A percentile compares a stretch with the other conserved stretches of the same genome.
Conservation (phyloP, 2,113 vertebrate species). For the Myotis brandtii region DNA sequence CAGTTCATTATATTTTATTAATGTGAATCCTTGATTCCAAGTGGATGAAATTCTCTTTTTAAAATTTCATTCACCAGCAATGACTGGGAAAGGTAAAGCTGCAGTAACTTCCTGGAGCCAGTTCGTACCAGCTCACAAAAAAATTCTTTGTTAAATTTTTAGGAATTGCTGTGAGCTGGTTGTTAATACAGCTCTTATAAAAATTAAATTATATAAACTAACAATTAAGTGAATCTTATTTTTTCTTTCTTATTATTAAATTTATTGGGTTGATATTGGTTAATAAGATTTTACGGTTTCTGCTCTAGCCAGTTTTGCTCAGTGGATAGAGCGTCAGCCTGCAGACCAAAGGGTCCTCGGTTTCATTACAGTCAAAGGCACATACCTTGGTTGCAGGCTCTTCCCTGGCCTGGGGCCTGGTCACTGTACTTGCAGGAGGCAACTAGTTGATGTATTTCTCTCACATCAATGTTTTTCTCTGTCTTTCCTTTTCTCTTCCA, state of each 20-base stretch:
- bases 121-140: background rate
- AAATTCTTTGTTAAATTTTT: background rate
- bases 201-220: background rate
- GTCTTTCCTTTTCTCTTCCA: no score
- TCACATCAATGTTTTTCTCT: no score
- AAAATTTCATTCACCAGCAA: background rate
- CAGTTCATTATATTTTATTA: constrained; percentile 49
- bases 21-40: constrained; percentile 48
- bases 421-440: no score
- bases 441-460: no score
- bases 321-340: no score
- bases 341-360: no score
- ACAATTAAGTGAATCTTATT: background rate
- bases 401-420: no score
- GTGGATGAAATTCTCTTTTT: constrained; percentile 22
- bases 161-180: background rate
- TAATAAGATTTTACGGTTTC: background rate
- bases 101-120: background rate
- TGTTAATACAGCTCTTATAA: background rate
- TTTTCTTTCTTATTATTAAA: background rate
- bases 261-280: background rate
- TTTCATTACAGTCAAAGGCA: no score
- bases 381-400: no score
- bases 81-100: background rate
- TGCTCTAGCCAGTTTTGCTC: no score